Base-by-base conservation (phyloP, 2,888 invertebrate species). In the Proisotoma minuta region DNA sequence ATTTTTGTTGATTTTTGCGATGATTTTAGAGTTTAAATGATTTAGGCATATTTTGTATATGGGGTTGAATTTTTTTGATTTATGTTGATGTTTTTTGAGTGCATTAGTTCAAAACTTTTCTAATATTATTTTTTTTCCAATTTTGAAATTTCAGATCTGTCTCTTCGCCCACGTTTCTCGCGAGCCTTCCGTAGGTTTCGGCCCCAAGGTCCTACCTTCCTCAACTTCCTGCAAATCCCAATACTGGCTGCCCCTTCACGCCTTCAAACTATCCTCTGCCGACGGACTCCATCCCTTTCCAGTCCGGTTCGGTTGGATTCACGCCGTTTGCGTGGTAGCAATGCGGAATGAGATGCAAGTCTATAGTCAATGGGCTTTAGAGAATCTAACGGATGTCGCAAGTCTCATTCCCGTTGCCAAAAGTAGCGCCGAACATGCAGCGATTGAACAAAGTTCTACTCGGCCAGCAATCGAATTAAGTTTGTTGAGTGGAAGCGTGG, bases 321-420 rank as follows among this genome's bases (percentile, higher is more conserved):
- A 99, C 24, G 98, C 98, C 76, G 93, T 99, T 70, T 80, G 99
- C 1, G 94, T 99, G 0, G 96, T 99, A 1, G 99, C 98, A 1
- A 97, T 99, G 97, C 96, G 98, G 77, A 97, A 96, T 2, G 99
- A 99, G 78, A 97, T 99, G 95, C 96, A 98, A 76, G 96, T 99
- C 0, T 99, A 97, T 77, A 95, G 96, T 0, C 99, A 99, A 76
- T 99, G 98, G 98, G 75, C 75, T 60, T 65, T 73, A 26, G 74
- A 75, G 60, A 72, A 73, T 57, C 62, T 72, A 12, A 87, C 74
- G 70, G 70, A 70, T 56, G 72, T 72, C 3, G 68, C 69, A 18
- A 70, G 69, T 28, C 39, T 72, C 10, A 60, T 70, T 15, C 70
- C 72, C 1, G 51, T 69, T 8, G 60, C 67, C 12, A 49, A 59